Evolutionary conservation across 1,140 invertebrate species (phyloP).

Genomic region (Leptinotarsa defecta): DNA sequence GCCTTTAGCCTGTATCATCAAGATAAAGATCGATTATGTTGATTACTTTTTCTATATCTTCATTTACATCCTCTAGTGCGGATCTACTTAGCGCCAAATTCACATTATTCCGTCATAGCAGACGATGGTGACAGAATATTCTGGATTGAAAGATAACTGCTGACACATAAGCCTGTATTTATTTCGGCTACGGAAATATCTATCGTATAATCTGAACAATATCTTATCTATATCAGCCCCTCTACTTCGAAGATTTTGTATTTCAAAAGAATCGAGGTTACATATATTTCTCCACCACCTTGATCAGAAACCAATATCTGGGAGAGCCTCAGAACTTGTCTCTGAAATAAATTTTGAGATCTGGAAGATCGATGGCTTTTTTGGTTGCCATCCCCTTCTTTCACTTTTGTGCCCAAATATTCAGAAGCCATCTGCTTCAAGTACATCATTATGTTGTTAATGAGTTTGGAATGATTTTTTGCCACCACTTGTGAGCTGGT

Average conservation of each 20-base stretch:
- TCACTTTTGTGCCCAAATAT: slow-evolving; percentile 22
- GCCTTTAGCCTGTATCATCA: slow-evolving; percentile 12
- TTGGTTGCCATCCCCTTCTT: slow-evolving; percentile 33
- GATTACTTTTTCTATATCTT: slow-evolving; percentile 12
- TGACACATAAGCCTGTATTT: slow-evolving; percentile 10
- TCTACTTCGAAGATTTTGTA: slow-evolving; percentile 70
- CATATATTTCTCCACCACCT: slow-evolving; percentile 80
- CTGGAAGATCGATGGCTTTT: slow-evolving; percentile 51
- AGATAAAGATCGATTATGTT: slow-evolving; percentile 33
- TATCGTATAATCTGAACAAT: slow-evolving; percentile 1
- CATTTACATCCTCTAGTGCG: slow-evolving; percentile 4
- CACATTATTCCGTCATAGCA: slow-evolving; percentile 30
- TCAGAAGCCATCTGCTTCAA: slow-evolving; percentile 18
- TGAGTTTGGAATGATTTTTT: background rate
- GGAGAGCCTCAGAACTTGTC: slow-evolving; percentile 68
- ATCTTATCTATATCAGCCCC: slow-evolving; percentile 70
- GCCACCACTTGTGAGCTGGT: background rate
- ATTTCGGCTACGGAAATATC: background rate
- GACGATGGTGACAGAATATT: slow-evolving; percentile 11
- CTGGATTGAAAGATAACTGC: background rate
- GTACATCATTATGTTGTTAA: slow-evolving; percentile 27
- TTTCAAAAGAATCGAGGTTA: slow-evolving; percentile 75
- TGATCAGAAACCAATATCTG: slow-evolving; percentile 62
- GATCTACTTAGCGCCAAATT: slow-evolving; percentile 5
- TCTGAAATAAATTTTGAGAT: slow-evolving; percentile 67